Evolutionary conservation across 2,888 invertebrate genomes (phyloP).

Genomic region (Busseola fusca): DNA sequence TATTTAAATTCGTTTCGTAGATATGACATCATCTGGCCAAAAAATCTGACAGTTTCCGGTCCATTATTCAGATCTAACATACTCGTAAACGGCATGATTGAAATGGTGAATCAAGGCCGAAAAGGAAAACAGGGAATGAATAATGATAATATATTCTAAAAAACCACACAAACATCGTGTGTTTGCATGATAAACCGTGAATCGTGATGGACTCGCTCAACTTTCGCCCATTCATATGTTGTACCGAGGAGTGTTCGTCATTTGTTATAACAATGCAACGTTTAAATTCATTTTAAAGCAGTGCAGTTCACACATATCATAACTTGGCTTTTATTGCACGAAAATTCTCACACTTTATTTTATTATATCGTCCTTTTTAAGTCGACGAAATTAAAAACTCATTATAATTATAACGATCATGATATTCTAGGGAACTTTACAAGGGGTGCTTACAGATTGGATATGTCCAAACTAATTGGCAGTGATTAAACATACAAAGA

Average conservation of each 20-base stretch:
- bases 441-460: slow-evolving; percentile 19
- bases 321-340: slow-evolving; percentile 26
- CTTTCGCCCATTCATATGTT: slow-evolving; percentile 79
- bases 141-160: slow-evolving; percentile 63
- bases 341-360: slow-evolving; percentile 40
- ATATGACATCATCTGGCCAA: slow-evolving; percentile 15
- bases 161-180: slow-evolving; percentile 66
- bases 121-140: slow-evolving; percentile 55
- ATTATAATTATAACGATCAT: slow-evolving; percentile 28
- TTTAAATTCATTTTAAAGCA: slow-evolving; percentile 48
- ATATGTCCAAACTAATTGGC: slow-evolving; percentile 55
- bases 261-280: slow-evolving; percentile 40
- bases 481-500: slow-evolving; percentile 64
- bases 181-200: slow-evolving; percentile 68
- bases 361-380: slow-evolving; percentile 5
- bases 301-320: slow-evolving; percentile 48
- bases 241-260: slow-evolving; percentile 50
- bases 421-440: slow-evolving; percentile 12
- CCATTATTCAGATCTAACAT: slow-evolving; percentile 35
- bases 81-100: slow-evolving; percentile 21
- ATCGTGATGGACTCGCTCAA: slow-evolving; percentile 78
- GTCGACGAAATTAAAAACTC: slow-evolving; percentile 8
- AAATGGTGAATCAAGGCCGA: slow-evolving; percentile 53
- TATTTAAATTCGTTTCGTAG: not conserved
- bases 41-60: slow-evolving; percentile 46